phyloP scores from a whole-genome alignment of 2,888 invertebrate species.

The Aphidius colemani region DNA sequence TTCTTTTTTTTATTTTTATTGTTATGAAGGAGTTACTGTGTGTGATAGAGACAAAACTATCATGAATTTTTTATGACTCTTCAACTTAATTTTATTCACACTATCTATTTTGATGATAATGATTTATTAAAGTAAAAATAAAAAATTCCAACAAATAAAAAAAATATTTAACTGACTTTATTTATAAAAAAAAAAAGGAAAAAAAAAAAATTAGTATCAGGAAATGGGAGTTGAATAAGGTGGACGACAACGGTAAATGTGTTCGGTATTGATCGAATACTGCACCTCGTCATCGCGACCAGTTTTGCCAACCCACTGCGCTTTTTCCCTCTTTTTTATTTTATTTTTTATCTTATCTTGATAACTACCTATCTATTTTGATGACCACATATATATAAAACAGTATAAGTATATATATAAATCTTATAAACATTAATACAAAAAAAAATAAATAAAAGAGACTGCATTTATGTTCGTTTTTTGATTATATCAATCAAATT shows the following conservation, averaged over 20 bases:
- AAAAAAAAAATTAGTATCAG: background rate
- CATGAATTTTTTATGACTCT: too few species aligned
- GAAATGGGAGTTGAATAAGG: constrained; percentile 8
- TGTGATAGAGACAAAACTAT: too few species aligned
- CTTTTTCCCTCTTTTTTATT: background rate
- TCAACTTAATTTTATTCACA: too few species aligned
- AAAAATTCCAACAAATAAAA: too few species aligned
- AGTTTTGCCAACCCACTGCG: constrained; percentile 32
- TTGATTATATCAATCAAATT: background rate
- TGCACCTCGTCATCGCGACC: constrained; percentile 32
- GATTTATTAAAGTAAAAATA: too few species aligned
- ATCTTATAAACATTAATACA: constrained; percentile 10
- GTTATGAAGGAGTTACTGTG: too few species aligned
- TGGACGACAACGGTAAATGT: constrained; percentile 33
- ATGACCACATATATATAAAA: constrained; percentile 11
- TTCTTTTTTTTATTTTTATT: too few species aligned
- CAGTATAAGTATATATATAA: background rate
- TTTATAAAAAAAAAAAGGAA: too few species aligned
- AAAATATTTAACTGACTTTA: too few species aligned
- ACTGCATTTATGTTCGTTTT: background rate
- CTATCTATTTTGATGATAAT: too few species aligned
- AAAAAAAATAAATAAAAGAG: background rate
- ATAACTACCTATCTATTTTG: constrained; percentile 4
- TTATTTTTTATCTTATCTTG: constrained; percentile 2
- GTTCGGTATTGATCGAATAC: constrained; percentile 42